Evolutionary conservation across 2,113 vertebrate genomes (phyloP).

Genomic region (Albula goreensis): DNA sequence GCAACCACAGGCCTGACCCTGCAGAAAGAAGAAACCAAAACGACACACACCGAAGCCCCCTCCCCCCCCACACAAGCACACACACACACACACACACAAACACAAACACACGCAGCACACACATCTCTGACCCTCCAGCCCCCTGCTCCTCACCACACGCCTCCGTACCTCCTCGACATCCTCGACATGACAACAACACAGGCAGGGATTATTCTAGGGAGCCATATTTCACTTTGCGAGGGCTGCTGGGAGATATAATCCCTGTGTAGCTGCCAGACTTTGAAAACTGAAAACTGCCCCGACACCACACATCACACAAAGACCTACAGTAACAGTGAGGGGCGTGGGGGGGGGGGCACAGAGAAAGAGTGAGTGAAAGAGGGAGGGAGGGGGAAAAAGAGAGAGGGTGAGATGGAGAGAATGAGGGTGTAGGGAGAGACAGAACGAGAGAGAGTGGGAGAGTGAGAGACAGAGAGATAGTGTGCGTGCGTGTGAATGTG

Average conservation of each 20-base stretch:
- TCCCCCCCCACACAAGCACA: not conserved
- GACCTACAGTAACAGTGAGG: slow-evolving; percentile 30
- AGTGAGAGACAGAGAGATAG: not conserved
- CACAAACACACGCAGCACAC: slow-evolving; percentile 2
- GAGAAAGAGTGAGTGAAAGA: not conserved
- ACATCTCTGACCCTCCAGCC: slow-evolving; percentile 15
- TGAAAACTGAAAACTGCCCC: slow-evolving; percentile 29
- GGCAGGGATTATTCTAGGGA: slow-evolving; percentile 29
- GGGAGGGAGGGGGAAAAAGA: not conserved
- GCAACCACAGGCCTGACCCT: slow-evolving; percentile 56
- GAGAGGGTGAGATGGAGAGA: not conserved
- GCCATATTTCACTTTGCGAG: slow-evolving; percentile 24
- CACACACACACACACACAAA: not conserved
- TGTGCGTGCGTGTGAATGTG: too few species aligned
- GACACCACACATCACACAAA: slow-evolving; percentile 26
- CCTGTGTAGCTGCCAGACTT: slow-evolving; percentile 25
- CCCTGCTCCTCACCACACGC: not conserved
- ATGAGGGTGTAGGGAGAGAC: not conserved
- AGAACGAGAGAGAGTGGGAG: not conserved
- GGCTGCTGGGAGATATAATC: slow-evolving; percentile 27
- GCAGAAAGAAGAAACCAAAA: slow-evolving; percentile 58
- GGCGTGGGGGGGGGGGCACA: not conserved
- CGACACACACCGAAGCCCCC: not conserved
- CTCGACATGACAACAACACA: slow-evolving; percentile 39
- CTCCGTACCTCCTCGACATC: slow-evolving; percentile 12